Evolutionary conservation across 2,888 invertebrate genomes (phyloP), one percentile per base, ranked within the genome.

Genomic region (Cenopis cana): DNA sequence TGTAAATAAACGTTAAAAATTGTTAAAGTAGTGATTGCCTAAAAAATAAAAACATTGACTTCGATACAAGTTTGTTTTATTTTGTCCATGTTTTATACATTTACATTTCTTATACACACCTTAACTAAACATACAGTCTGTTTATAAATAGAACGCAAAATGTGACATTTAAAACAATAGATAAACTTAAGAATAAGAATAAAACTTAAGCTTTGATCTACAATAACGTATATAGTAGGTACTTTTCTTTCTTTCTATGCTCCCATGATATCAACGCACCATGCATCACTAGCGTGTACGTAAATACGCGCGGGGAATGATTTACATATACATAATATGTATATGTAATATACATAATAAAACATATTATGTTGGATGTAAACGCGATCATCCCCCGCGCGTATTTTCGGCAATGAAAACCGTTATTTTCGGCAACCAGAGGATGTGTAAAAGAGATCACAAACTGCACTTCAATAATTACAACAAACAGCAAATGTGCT

Each of bases 1-100:
- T 70, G 70, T 70, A 70, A 70, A 70, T 70, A 70, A 70, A 70
- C 33, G 70, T 70, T 70, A 49, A 60, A 49, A 17, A 60, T 70
- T 70, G 70, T 65, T 70, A 52, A 65, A 14, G 24, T 65, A 70
- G 69, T 5, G 61, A 24, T 54, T 70, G 57, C 20, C 61, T 56
- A 38, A 14, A 17, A 52, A 61, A 50, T 49, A 70, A 65, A 65
- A 70, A 57, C 5, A 57, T 18, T 70, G 46, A 36, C 29, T 52
- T 50, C 17, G 9, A 41, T 12, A 20, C 41, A 41, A 20, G 11
- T 49, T 65, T 36, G 33, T 59, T 70, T 65, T 70, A 59, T 59
- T 46, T 46, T 46, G 41, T 46, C 46, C 46, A 46, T 46, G 14
- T 46, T 46, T 46, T 46, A 41, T 14, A 6, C 5, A 41, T 5